Evolutionary conservation across 2,113 vertebrate genomes (phyloP).

Genomic region (Chaetorhynchus papuensis): DNA sequence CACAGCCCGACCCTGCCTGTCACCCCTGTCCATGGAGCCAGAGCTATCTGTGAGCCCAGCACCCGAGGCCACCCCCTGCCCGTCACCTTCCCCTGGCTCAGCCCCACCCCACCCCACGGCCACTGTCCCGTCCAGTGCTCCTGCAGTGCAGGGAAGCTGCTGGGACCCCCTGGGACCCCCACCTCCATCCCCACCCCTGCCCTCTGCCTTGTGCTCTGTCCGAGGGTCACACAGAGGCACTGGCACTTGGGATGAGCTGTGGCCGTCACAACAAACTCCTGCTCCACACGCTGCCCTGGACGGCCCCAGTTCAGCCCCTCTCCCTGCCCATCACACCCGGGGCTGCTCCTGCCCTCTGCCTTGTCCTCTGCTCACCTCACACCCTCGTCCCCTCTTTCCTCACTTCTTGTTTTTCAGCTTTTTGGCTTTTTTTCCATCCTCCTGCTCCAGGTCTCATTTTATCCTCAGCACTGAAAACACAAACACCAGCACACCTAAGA

Average conservation of each 20-base stretch:
- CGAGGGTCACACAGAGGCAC: rapidly evolving
- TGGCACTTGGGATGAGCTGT: not conserved
- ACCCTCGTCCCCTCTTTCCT: not conserved
- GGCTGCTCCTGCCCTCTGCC: not conserved
- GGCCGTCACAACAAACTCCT: not conserved
- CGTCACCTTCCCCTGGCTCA: not conserved
- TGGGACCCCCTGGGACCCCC: not conserved
- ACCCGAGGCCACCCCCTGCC: not conserved
- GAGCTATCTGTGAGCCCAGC: not conserved
- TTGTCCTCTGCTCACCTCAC: not conserved
- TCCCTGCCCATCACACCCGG: rapidly evolving
- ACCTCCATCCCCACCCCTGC: not conserved
- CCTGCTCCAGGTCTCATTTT: not conserved
- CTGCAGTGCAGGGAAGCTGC: not conserved
- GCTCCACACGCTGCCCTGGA: not conserved
- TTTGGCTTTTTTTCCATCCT: not conserved
- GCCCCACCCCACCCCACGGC: rapidly evolving
- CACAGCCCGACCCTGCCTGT: not conserved
- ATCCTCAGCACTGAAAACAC: not conserved
- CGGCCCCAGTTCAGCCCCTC: not conserved
- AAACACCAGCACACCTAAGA: not conserved
- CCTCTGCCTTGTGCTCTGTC: not conserved
- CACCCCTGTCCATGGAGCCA: not conserved
- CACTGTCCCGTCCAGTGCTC: not conserved
- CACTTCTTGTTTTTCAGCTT: not conserved